A percentile compares a stretch with the other conserved stretches of the same genome.
These are phyloP conservation scores for Catharus bicknelli DNA, from an alignment of 2,113 vertebrate species.

Conservation along the genomic window DNA sequence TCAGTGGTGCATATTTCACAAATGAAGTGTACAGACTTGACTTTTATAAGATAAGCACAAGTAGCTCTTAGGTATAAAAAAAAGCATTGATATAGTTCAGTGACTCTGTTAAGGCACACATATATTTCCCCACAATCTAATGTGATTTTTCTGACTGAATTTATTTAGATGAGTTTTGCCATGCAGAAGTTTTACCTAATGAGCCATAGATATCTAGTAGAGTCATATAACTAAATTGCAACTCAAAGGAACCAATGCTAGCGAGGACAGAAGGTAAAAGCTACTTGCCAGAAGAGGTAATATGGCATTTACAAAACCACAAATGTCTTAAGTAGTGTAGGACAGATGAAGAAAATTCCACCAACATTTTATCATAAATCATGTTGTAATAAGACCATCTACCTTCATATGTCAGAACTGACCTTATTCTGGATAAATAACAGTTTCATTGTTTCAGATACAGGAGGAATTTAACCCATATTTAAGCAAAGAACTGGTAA, in stretches of 20 bases:
- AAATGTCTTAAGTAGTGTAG: background rate
- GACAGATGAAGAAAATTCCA: background rate
- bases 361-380: background rate
- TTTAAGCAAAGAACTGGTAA: background rate
- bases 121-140: background rate
- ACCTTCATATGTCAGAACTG: background rate
- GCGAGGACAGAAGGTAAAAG: background rate
- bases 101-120: background rate
- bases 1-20: background rate
- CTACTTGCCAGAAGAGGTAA: background rate
- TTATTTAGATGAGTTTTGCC: background rate
- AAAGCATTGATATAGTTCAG: background rate
- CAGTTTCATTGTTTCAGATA: background rate
- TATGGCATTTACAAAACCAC: background rate
- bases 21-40: background rate
- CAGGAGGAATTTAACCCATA: background rate
- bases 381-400: background rate
- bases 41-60: background rate
- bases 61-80: background rate
- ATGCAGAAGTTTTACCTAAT: background rate
- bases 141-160: background rate
- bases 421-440: background rate
- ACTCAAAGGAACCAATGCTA: background rate
- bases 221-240: background rate
- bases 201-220: background rate